Conservation (phyloP, 2,113 vertebrate genomes). For the Cyphomyrus discorhynchus region DNA sequence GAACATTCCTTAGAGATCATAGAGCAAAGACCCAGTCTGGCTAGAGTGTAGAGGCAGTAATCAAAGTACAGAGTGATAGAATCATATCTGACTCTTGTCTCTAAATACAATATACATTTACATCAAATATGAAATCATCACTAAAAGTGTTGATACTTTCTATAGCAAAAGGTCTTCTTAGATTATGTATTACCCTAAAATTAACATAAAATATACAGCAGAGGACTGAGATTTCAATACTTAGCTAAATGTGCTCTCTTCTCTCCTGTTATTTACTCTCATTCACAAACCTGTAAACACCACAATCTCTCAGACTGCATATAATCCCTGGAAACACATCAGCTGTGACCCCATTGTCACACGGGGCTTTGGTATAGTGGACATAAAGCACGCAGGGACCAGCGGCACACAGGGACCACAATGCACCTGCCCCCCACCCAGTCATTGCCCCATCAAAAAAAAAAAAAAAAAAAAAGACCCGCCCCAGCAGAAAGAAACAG, state of each 20-base stretch:
- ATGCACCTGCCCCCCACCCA: not conserved
- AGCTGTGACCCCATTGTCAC: not conserved
- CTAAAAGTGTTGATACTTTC: not conserved
- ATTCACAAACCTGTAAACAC: not conserved
- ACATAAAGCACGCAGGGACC: not conserved
- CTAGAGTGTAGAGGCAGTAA: not conserved
- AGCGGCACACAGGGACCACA: not conserved
- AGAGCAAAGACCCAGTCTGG: not conserved
- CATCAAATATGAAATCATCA: not conserved
- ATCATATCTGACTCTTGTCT: not conserved
- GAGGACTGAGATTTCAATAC: not conserved
- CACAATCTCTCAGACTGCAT: not conserved
- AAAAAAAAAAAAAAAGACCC: not conserved
- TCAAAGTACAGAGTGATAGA: not conserved
- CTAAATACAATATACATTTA: not conserved
- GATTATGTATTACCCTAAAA: not conserved
- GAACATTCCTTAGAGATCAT: not conserved
- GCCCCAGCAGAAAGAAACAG: not conserved
- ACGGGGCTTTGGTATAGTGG: not conserved
- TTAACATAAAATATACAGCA: not conserved
- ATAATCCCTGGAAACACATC: not conserved
- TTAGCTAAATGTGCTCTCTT: not conserved
- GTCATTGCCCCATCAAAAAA: not conserved
- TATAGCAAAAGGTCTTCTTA: not conserved
- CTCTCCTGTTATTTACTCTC: not conserved